A percentile compares a stretch with the other conserved stretches of the same genome.
These are phyloP conservation scores for Azorinus chamasolen DNA, from an alignment of 2,888 invertebrate species.

Conservation along the genomic window DNA sequence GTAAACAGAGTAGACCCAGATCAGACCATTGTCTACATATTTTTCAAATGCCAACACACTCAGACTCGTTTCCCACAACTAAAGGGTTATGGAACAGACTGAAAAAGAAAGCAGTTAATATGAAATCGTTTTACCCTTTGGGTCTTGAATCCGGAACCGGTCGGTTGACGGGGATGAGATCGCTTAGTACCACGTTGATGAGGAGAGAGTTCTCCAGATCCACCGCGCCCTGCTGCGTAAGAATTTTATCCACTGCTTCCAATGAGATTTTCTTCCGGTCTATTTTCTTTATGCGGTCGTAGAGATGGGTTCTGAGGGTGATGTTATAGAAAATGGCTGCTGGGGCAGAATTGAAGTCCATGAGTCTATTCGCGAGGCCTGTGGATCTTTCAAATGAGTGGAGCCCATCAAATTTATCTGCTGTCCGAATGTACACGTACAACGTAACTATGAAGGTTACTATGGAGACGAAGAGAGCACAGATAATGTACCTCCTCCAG, in stretches of 20 bases:
- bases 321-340: conserved; percentile 51
- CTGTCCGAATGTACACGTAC: conserved; percentile 32
- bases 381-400: conserved; percentile 16
- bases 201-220: conserved; percentile 46
- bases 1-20: too few relatives aligned
- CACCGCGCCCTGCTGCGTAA: conserved; percentile 20
- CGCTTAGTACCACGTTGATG: conserved; percentile 76
- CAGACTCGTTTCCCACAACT: too few relatives aligned
- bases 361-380: conserved; percentile 16
- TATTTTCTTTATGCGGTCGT: conserved; percentile 19
- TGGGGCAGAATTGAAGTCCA: conserved; percentile 41
- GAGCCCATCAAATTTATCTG: conserved; percentile 20
- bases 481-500: conserved; percentile 42
- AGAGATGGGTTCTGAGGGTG: conserved; percentile 35
- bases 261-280: conserved; percentile 31
- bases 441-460: conserved; percentile 34
- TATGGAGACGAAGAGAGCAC: conserved; percentile 10
- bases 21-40: too few relatives aligned
- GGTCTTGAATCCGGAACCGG: conserved; percentile 79
- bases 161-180: conserved; percentile 76
- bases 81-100: too few relatives aligned
- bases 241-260: conserved; percentile 16
- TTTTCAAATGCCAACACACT: too few relatives aligned
- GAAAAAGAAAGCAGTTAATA: too few relatives aligned
- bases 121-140: conserved; percentile 55